Evolutionary conservation across 2,888 invertebrate genomes (phyloP).

Genomic region (Sphinx pinastri): DNA sequence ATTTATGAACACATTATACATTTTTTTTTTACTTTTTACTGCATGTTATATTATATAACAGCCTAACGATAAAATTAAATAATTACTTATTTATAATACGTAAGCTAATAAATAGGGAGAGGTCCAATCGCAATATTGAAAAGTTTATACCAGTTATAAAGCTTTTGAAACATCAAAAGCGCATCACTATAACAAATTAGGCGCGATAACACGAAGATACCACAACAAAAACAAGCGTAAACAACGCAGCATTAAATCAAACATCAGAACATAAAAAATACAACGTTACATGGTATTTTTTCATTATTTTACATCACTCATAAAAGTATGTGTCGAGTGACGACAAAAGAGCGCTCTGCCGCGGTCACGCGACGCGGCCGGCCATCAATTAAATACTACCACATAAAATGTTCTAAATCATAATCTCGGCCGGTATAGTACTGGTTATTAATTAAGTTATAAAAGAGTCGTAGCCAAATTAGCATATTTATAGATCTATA

Average conservation of each 20-base stretch:
- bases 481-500: conserved; percentile 78
- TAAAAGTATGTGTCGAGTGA: conserved; percentile 76
- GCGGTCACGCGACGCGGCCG: conserved; percentile 67
- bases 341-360: conserved; percentile 53
- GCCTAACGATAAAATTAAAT: too few relatives aligned
- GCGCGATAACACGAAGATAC: conserved; percentile 13
- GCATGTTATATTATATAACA: too few relatives aligned
- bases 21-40: too few relatives aligned
- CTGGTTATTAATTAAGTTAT: conserved; percentile 82
- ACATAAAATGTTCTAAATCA: conserved; percentile 78
- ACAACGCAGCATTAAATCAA: conserved; percentile 66
- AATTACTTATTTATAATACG: too few relatives aligned
- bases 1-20: too few relatives aligned
- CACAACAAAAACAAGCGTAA: conserved; percentile 21
- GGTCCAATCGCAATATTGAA: not conserved
- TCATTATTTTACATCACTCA: conserved; percentile 78
- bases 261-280: conserved; percentile 57
- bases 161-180: not conserved
- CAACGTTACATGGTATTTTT: conserved; percentile 66
- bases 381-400: conserved; percentile 77
- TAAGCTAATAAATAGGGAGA: too few relatives aligned
- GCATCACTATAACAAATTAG: conserved; percentile 1
- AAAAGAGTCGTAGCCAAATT: conserved; percentile 80
- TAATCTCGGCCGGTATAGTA: conserved; percentile 66
- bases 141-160: not conserved